These are phyloP conservation scores for Masnerella sp. DNA, from an alignment of 2,888 invertebrate species.

Conservation along the genomic window DNA sequence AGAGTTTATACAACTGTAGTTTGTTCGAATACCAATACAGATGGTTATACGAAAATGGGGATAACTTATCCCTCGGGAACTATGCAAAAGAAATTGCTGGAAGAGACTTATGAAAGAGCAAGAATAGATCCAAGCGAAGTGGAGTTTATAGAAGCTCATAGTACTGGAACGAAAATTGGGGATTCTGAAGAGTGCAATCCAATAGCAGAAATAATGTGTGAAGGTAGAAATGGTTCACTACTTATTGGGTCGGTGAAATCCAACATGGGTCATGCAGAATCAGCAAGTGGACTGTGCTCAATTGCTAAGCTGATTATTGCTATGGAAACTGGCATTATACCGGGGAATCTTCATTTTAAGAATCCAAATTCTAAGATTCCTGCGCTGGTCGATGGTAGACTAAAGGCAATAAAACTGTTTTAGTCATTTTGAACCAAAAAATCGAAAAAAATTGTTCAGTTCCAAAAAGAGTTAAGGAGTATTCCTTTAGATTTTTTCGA, in stretches of 20 bases:
- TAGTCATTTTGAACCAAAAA: too few species aligned
- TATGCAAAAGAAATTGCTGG: constrained; percentile 89
- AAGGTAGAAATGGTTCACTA: constrained; percentile 87
- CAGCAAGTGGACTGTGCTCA: constrained; percentile 93
- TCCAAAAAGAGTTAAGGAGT: too few species aligned
- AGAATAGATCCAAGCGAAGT: constrained; percentile 90
- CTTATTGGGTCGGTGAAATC: constrained; percentile 98
- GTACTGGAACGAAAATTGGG: constrained; percentile 98
- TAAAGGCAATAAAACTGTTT: too few species aligned
- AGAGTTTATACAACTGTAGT: constrained; percentile 92
- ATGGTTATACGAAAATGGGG: constrained; percentile 94
- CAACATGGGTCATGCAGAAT: constrained; percentile 99
- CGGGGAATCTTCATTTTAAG: constrained; percentile 93
- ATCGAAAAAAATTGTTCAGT: too few species aligned
- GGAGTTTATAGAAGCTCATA: constrained; percentile 97
- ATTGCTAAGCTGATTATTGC: constrained; percentile 94
- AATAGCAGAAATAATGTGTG: constrained; percentile 94
- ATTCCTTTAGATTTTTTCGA: too few species aligned
- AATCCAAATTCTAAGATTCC: constrained; percentile 94
- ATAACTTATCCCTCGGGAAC: constrained; percentile 90
- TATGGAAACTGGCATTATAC: constrained; percentile 94
- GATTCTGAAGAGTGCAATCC: constrained; percentile 99
- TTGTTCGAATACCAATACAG: constrained; percentile 94
- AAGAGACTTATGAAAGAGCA: constrained; percentile 91
- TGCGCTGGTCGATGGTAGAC: constrained; percentile 91